Evolutionary conservation across 2,797 vertebrate species (phyloP), one percentile per base, ranked within the genome.

Genomic region (Crocodylus rhombifer): DNA sequence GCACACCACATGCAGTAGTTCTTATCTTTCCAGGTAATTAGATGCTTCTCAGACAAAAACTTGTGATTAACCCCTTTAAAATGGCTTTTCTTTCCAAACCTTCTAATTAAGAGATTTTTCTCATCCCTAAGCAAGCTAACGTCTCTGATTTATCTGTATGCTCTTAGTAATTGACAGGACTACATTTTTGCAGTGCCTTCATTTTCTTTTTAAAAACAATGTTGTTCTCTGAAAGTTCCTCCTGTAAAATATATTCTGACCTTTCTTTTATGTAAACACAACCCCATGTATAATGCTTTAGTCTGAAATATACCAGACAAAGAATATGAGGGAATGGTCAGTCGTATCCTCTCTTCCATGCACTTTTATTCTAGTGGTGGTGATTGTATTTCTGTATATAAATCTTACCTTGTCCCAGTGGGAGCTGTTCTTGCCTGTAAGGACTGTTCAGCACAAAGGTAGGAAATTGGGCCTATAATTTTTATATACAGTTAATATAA

Each of bases 31-130:
- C 26, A 86, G 87, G 23, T n/a, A 79, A 75, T 30, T 80, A 15
- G 13, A 91, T 5, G 30, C 92, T 91, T 78, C 69, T 79, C n/a
- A 76, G 82, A 56, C 88, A 91, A 78, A 28, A 91, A 25, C 2
- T 64, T 88, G 33, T 57, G 6, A 20, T 4, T 82, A 88, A 91
- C 28, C 2, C 77, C 5, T 36, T 90, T 51, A 69, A 82, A 74
- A 91, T 64, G 1, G 74, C 42, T 91, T 87, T 87, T 85, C n/a
- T 83, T 93, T 82, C 58, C 64, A 80, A 87, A 57, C 0, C 0
- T 60, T 26, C 69, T 36, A 65, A 7, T 6, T 56, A 63, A 81
- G 63, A 73, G 9, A 36, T 15, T 77, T 84, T 51, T 63, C 80
- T 86, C 76, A 63, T 60, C 58, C 83, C 62, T 23, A 61, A 64